These are phyloP conservation scores for Parasteatoda lunata DNA, from an alignment of 2,888 invertebrate genomes.

Conservation along the genomic window DNA sequence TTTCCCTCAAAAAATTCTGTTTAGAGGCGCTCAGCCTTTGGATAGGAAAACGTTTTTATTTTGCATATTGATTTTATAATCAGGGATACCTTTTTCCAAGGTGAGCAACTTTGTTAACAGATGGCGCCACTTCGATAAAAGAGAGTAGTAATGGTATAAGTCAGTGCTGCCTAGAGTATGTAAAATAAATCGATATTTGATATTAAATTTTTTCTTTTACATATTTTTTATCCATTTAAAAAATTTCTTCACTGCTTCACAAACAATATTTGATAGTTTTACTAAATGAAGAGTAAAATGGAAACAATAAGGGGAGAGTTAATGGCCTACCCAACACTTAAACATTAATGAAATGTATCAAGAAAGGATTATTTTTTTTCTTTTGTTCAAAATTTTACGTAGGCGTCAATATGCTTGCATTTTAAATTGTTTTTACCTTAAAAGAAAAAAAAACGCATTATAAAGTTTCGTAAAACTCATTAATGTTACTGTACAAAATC, in stretches of 20 bases:
- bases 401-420: not conserved
- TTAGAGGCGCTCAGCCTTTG: not conserved
- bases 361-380: not conserved
- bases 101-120: conserved; percentile 20
- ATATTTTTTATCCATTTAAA: not conserved
- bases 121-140: conserved; percentile 34
- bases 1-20: not conserved
- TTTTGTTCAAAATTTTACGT: not conserved
- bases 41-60: conserved; percentile 54
- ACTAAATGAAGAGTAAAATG: not conserved
- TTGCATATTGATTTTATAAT: conserved; percentile 67
- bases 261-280: not conserved
- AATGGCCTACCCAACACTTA: not conserved
- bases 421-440: conserved; percentile 20
- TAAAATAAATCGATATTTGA: conserved; percentile 35
- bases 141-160: not conserved
- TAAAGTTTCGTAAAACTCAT: too few species aligned
- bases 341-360: not conserved
- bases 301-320: not conserved
- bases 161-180: not conserved
- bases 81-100: conserved; percentile 44
- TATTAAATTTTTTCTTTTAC: conserved; percentile 19
- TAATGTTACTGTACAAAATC: too few species aligned
- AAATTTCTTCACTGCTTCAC: conserved; percentile 23
- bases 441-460: not conserved